phyloP scores from a whole-genome alignment of 2,113 vertebrate species.

The Fukomys damarensis region DNA sequence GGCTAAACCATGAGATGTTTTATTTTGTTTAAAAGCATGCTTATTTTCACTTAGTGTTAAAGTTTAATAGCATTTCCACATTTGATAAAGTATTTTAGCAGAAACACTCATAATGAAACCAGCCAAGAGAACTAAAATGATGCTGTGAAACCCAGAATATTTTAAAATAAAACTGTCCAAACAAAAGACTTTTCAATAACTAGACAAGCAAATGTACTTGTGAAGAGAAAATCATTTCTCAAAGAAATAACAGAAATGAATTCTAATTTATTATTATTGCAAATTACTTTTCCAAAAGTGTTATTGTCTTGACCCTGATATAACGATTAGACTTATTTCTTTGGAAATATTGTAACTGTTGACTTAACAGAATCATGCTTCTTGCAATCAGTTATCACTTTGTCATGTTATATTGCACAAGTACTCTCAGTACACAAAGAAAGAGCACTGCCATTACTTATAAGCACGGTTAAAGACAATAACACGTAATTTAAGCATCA shows the following conservation, averaged over 20 bases:
- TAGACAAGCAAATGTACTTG: slow-evolving; percentile 41
- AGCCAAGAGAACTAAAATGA: slow-evolving; percentile 50
- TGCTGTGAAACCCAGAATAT: slow-evolving; percentile 5
- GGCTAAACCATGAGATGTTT: not conserved
- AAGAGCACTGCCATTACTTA: not conserved
- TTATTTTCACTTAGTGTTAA: slow-evolving; percentile 31
- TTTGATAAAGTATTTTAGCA: slow-evolving; percentile 45
- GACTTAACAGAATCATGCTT: slow-evolving; percentile 43
- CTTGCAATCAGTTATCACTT: not conserved
- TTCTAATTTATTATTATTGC: slow-evolving; percentile 36
- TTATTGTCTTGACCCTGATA: not conserved
- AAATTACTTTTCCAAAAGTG: slow-evolving; percentile 58
- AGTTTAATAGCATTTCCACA: slow-evolving; percentile 46
- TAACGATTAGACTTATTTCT: slow-evolving; percentile 2
- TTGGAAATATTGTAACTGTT: slow-evolving; percentile 36
- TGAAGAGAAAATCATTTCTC: slow-evolving; percentile 49
- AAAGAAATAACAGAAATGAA: slow-evolving; percentile 39
- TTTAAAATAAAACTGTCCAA: slow-evolving; percentile 66
- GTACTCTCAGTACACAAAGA: slow-evolving; percentile 18
- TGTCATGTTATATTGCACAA: not conserved
- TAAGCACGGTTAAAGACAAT: slow-evolving; percentile 20
- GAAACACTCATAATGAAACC: slow-evolving; percentile 55
- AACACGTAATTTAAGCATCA: slow-evolving; percentile 49
- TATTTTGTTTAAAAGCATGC: slow-evolving; percentile 35
- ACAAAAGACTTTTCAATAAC: slow-evolving; percentile 58